Evolutionary conservation across 1,140 invertebrate species (phyloP), one percentile per base, ranked within the genome.

Genomic region (Neodiprion fabricii): DNA sequence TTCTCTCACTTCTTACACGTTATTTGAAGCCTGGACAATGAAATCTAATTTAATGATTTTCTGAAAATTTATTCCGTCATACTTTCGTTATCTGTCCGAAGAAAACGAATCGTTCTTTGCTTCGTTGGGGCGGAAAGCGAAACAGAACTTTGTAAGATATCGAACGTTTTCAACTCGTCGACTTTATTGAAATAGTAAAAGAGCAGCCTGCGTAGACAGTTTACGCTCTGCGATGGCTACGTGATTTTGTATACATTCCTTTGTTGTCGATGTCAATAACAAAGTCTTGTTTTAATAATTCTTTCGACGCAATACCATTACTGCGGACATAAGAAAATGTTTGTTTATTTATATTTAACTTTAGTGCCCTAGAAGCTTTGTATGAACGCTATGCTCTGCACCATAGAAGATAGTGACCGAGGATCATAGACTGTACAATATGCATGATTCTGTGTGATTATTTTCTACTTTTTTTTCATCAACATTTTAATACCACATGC

Each of bases 361-460:
- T 28, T 72, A 61, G 71, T 50, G 28, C 67, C 47, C 61, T 40
- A 74, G 47, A n/a, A 72, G 9, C 69, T 74, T 74, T 49, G n/a
- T 40, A 17, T 49, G 40, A 80, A 80, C 82, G 73, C 78, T 82
- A 76, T 80, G 79, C 80, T 85, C 79, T 86, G 83, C 81, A 84
- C 80, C 79, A 78, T 50, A 82, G 73, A 70, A 74, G 79, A 72
- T 75, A 79, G 76, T 83, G 81, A 81, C 79, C 78, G 81, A 84
- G 82, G 78, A 84, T 83, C 79, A 82, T 81, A 70, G 76, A 74
- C 78, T 72, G 81, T 84, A 85, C 79, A 78, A 78, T 53, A 21
- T 79, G 78, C 77, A 82, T 80, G 79, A 75, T 68, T 79, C 79
- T 78, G 75, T 71, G 75, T 71, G 77, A 68, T 82, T 78, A 77